Evolutionary conservation across 2,888 invertebrate genomes (phyloP).

Genomic region (Dione vanillae): DNA sequence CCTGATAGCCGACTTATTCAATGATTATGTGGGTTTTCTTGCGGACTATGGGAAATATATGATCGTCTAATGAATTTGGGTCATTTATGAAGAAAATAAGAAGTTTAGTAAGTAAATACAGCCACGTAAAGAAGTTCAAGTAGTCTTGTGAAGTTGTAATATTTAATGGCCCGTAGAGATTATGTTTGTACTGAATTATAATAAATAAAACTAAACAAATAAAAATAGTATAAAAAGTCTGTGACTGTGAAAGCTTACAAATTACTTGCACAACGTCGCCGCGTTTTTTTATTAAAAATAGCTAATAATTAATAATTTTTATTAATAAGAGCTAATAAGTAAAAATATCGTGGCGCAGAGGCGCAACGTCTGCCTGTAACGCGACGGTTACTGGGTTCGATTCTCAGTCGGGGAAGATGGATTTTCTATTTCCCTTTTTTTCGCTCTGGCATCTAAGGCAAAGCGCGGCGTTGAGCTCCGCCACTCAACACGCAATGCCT

Average conservation of each 20-base stretch:
- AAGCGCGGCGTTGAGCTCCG: too few relatives aligned
- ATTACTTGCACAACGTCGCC: neutral
- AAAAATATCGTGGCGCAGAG: too few relatives aligned
- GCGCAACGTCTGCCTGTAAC: too few relatives aligned
- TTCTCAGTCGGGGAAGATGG: too few relatives aligned
- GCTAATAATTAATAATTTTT: too few relatives aligned
- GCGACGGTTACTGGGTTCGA: too few relatives aligned
- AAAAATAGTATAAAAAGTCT: neutral
- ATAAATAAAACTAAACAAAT: neutral
- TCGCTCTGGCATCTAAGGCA: too few relatives aligned
- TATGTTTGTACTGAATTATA: neutral
- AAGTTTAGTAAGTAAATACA: constrained; percentile 8
- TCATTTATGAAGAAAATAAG: constrained; percentile 2
- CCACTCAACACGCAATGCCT: too few relatives aligned
- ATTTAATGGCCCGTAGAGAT: constrained; percentile 10
- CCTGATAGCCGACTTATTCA: constrained; percentile 49
- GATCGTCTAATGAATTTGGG: constrained; percentile 6
- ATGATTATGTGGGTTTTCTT: constrained; percentile 33
- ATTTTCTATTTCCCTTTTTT: too few relatives aligned
- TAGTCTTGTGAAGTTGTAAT: neutral
- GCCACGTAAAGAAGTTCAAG: neutral
- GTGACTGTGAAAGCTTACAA: neutral
- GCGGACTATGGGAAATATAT: constrained; percentile 16
- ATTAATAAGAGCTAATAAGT: too few relatives aligned
- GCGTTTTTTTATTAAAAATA: neutral